Conservation (phyloP, 2,888 invertebrate genomes). For the Anorthoa munda region DNA sequence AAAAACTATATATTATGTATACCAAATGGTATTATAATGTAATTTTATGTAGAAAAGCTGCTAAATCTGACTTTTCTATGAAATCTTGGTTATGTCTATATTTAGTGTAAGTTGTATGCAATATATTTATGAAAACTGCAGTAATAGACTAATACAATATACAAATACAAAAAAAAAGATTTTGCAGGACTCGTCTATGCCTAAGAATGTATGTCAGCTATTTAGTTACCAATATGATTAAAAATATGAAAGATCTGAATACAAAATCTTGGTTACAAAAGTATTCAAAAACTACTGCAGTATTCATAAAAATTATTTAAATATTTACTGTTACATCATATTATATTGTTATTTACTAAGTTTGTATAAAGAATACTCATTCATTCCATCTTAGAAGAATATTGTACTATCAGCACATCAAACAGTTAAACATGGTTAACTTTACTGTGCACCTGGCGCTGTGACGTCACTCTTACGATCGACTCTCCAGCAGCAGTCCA, state of each 20-base stretch:
- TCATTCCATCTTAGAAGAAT: slow-evolving; percentile 66
- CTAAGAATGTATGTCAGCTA: background rate
- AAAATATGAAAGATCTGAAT: slow-evolving; percentile 11
- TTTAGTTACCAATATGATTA: background rate
- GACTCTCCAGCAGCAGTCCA: no score
- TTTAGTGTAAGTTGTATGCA: slow-evolving; percentile 47
- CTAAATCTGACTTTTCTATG: background rate
- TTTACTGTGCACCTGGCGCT: no score
- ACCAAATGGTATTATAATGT: slow-evolving; percentile 16
- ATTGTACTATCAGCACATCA: slow-evolving; percentile 5
- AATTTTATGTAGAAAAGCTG: background rate
- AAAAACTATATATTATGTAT: background rate
- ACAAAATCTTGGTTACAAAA: background rate
- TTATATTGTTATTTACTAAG: slow-evolving; percentile 56
- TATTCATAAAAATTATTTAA: slow-evolving; percentile 47
- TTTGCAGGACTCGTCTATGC: background rate
- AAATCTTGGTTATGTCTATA: slow-evolving; percentile 41
- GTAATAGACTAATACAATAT: slow-evolving; percentile 14
- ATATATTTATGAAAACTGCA: slow-evolving; percentile 40
- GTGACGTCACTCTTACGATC: no score
- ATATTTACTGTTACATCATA: slow-evolving; percentile 51
- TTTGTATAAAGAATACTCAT: slow-evolving; percentile 71
- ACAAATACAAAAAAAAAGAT: background rate
- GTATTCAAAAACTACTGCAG: slow-evolving; percentile 33
- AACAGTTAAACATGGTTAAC: background rate